These are phyloP conservation scores for Pyrocoelia pectoralis DNA, from an alignment of 2,888 invertebrate genomes.

Conservation along the genomic window DNA sequence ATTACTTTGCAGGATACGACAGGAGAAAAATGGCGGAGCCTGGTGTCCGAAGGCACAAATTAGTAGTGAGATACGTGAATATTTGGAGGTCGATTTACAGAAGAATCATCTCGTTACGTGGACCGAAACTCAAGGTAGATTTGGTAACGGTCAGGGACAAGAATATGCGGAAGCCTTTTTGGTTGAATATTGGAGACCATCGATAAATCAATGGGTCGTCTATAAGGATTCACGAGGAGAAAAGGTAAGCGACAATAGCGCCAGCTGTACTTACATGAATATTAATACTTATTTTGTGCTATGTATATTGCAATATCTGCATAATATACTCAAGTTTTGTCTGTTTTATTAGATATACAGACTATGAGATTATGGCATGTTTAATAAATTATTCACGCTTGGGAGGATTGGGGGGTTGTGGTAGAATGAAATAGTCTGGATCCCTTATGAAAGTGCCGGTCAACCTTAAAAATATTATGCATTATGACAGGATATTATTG, in stretches of 20 bases:
- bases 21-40: slow-evolving; percentile 88
- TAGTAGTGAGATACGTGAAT: slow-evolving; percentile 78
- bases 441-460: too few relatives aligned
- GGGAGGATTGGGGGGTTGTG: too few relatives aligned
- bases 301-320: too few relatives aligned
- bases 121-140: slow-evolving; percentile 90
- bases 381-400: too few relatives aligned
- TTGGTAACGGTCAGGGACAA: slow-evolving; percentile 89
- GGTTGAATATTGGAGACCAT: slow-evolving; percentile 80
- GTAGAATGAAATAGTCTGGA: too few relatives aligned
- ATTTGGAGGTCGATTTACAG: slow-evolving; percentile 80
- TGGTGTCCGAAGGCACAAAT: slow-evolving; percentile 92
- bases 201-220: slow-evolving; percentile 75
- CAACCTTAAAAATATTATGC: too few relatives aligned
- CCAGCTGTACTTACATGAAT: not conserved
- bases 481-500: too few relatives aligned
- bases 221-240: slow-evolving; percentile 82
- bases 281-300: not conserved
- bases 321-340: too few relatives aligned
- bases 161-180: slow-evolving; percentile 87
- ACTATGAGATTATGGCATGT: too few relatives aligned
- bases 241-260: slow-evolving; percentile 65
- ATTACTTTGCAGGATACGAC: slow-evolving; percentile 76
- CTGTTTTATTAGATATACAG: too few relatives aligned
- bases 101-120: slow-evolving; percentile 80